Evolutionary conservation across 2,888 invertebrate species (phyloP), one percentile per base, ranked within the genome.

Genomic region (Onchidella celtica): DNA sequence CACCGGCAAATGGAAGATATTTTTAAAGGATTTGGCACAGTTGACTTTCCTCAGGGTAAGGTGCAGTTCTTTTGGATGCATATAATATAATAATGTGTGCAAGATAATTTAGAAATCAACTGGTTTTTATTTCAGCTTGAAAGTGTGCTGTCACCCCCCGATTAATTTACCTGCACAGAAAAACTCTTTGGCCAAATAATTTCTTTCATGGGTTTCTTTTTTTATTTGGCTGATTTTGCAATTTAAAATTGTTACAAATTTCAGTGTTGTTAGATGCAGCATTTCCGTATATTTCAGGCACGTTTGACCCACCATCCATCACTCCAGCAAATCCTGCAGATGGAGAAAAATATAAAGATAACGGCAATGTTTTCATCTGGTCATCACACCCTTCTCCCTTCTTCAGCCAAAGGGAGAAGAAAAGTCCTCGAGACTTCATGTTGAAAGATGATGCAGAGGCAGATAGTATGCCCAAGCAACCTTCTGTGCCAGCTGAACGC

Each of bases 1-100:
- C 80, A 86, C 0, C 72, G 79, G 66, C 86, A 88, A 57, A 88
- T 88, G 86, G 87, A 88, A 38, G 86, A 88, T 4, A 84, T 88
- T 83, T 82, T 86, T 68, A 79, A 77, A 69, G 81, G 84, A 36
- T 88, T 86, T 81, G 88, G 86, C 36, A 66, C 72, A 17, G 38
- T 80, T 36, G 80, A 82, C 40, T 82, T 82, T 65, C 72, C 47
- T 21, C 32, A 57, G 24, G 63, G 77, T 75, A 70, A 11, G 38
- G 34, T 29, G 1, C n/a, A n/a, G n/a, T n/a, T n/a, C n/a, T n/a
- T n/a, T n/a, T n/a, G n/a, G n/a, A n/a, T n/a, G n/a, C n/a, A n/a
- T n/a, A n/a, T n/a, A n/a, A n/a, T n/a, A n/a, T n/a, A n/a, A n/a
- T n/a, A n/a, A n/a, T n/a, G n/a, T n/a, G n/a, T n/a, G n/a, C n/a